Base-by-base conservation (phyloP, 2,797 vertebrate species). In the Carapus acus region DNA sequence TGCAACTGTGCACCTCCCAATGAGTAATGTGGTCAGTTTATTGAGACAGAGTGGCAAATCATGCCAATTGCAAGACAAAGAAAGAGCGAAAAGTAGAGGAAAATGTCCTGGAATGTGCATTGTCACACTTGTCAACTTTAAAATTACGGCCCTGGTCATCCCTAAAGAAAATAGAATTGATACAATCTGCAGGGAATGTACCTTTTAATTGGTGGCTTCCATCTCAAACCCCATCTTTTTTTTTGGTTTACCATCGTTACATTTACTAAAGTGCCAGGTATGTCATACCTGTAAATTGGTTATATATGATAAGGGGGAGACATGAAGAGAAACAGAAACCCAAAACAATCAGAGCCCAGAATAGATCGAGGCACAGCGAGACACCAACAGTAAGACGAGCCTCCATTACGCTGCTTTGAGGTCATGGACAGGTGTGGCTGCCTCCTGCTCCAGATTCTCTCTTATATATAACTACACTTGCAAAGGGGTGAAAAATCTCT, bases 151-250 rank as follows among this genome's bases (percentile, higher is more conserved):
- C 67, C 74, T 42, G 69, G 71, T 69, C 71, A 65, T 72, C 23
- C 67, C 79, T 74, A 80, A 81, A 86, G 79, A 86, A 87, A 88
- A 86, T 82, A 83, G 83, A 85, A 84, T 80, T 79, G 84, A 88
- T 88, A 81, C 80, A 86, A 85, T 86, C 82, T 83, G 84, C 80
- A 69, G 77, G 78, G 78, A 78, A 79, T 79, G 79, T 74, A 84
- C 81, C 83, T 90, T 88, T 87, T 87, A 88, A 90, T 89, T 87
- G 87, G 87, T 84, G 86, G 85, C 83, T 88, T 90, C 87, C 85
- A 76, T 82, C 80, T 84, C 76, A 39, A 60, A 39, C 44, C 62
- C 63, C 49, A 18, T 37, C 64, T 63, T 65, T 73, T 78, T 73
- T 72, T 62, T 53, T 58, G 64, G 51, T 54, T 54, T 34, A 22